Evolutionary conservation across 2,113 vertebrate genomes (phyloP).

Genomic region (Turnix velox): DNA sequence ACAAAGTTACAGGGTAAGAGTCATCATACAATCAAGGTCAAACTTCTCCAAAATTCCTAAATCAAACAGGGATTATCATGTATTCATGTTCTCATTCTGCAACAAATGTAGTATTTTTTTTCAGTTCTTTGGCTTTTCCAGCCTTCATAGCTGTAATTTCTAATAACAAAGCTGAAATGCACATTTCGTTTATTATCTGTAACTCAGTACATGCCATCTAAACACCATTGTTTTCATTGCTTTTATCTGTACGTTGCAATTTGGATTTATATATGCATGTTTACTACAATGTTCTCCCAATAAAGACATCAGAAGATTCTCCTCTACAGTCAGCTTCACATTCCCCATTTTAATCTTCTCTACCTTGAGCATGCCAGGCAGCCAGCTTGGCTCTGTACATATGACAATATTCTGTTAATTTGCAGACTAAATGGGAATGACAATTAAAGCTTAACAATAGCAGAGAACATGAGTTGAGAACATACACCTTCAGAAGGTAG

Average conservation of each 20-base stretch:
- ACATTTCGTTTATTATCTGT: background rate
- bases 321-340: background rate
- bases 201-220: background rate
- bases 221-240: background rate
- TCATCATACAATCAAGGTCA: background rate
- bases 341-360: background rate
- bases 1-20: background rate
- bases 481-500: background rate
- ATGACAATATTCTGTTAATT: background rate
- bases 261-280: background rate
- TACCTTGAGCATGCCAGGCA: background rate
- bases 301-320: background rate
- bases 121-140: background rate
- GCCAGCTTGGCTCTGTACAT: background rate
- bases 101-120: background rate
- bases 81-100: background rate
- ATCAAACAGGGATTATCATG: background rate
- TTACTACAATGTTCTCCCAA: background rate
- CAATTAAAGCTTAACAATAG: background rate
- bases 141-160: background rate
- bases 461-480: background rate
- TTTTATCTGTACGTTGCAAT: background rate
- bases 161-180: background rate
- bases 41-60: background rate
- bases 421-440: background rate